Conservation (phyloP, 2,888 invertebrate species). For the Pseudoips prasinana region DNA sequence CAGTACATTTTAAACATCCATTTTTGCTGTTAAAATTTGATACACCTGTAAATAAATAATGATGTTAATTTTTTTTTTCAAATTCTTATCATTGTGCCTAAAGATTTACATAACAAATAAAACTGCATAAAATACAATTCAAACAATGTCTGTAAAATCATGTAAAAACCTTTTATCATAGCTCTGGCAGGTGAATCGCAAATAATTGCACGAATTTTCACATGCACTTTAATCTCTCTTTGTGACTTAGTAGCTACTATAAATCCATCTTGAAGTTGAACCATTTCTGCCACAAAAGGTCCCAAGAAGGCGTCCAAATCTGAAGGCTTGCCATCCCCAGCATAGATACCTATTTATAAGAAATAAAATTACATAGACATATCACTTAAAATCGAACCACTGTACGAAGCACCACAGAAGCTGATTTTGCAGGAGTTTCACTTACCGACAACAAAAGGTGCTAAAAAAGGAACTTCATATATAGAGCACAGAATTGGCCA, state of each 20-base stretch:
- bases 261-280: not conserved
- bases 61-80: not conserved
- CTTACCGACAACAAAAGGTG: not conserved
- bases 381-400: too few relatives aligned
- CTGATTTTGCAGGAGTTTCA: not conserved
- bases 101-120: constrained; percentile 3
- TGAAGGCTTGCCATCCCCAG: not conserved
- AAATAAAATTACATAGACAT: not conserved
- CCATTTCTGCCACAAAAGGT: not conserved
- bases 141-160: constrained; percentile 2
- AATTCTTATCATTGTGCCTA: not conserved
- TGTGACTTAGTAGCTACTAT: not conserved
- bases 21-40: constrained; percentile 22
- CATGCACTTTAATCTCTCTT: not conserved
- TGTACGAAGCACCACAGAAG: too few relatives aligned
- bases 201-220: constrained; percentile 5
- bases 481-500: not conserved
- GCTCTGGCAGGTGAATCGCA: constrained; percentile 14
- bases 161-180: constrained; percentile 10
- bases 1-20: constrained; percentile 25
- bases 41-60: constrained; percentile 20
- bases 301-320: not conserved
- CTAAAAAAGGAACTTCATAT: not conserved
- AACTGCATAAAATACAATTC: constrained; percentile 1
- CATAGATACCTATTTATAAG: not conserved